These are phyloP conservation scores for Aldabrachelys gigantea DNA, from an alignment of 2,113 vertebrate genomes.

Conservation along the genomic window DNA sequence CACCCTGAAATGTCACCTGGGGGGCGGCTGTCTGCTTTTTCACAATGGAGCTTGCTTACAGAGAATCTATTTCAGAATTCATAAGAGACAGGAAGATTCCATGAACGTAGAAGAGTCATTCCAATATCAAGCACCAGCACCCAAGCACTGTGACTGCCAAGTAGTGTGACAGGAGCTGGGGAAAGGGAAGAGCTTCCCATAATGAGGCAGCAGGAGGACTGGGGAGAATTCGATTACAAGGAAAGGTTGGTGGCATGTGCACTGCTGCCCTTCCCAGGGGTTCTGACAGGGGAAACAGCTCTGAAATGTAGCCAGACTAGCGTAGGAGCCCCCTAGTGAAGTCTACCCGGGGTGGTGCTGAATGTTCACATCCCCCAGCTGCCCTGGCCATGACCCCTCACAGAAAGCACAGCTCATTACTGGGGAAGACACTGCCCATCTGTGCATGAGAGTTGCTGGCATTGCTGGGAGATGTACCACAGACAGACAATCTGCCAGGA, in stretches of 20 bases:
- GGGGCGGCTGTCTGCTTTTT: rapidly evolving
- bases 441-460: slow-evolving; percentile 53
- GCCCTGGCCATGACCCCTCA: slow-evolving; percentile 39
- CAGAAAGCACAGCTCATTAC: slow-evolving; percentile 55
- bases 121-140: neutral
- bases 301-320: neutral
- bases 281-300: neutral
- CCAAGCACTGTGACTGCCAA: rapidly evolving
- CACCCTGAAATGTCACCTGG: rapidly evolving
- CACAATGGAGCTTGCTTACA: rapidly evolving
- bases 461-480: neutral
- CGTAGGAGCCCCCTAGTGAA: neutral
- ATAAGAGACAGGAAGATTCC: neutral
- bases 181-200: neutral
- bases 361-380: neutral
- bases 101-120: neutral
- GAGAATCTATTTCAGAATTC: rapidly evolving
- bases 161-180: neutral
- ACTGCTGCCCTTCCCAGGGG: rapidly evolving
- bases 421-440: slow-evolving; percentile 41
- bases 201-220: neutral
- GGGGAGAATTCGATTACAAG: neutral
- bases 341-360: neutral
- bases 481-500: slow-evolving; percentile 41
- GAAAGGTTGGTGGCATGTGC: neutral